Conservation (phyloP, 2,888 invertebrate species). For the Scaptomyza parva region DNA sequence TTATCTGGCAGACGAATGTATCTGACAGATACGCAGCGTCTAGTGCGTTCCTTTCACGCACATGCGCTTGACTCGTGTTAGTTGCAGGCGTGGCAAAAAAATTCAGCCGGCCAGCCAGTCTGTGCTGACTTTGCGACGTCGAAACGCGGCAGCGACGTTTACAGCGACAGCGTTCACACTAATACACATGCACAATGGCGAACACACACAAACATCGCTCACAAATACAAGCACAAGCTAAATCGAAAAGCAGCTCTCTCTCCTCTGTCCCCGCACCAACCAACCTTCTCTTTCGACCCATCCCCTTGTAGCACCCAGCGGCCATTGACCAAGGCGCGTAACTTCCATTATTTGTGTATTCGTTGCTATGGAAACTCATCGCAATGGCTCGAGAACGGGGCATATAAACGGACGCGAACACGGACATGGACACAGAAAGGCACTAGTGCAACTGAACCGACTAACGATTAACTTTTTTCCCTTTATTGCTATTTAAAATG, state of each 20-base stretch:
- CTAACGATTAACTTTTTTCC: slow-evolving; percentile 4
- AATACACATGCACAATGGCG: background rate
- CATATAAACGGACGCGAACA: background rate
- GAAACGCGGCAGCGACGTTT: slow-evolving; percentile 40
- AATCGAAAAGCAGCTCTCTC: slow-evolving; percentile 26
- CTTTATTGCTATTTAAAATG: background rate
- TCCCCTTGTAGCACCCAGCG: slow-evolving; percentile 8
- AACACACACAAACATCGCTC: slow-evolving; percentile 61
- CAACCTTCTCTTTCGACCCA: background rate
- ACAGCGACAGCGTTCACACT: slow-evolving; percentile 29
- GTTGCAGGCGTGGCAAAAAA: slow-evolving; percentile 70
- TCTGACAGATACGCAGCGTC: slow-evolving; percentile 45
- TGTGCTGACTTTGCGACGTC: slow-evolving; percentile 33
- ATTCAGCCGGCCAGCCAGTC: slow-evolving; percentile 51
- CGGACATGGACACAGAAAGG: slow-evolving; percentile 10
- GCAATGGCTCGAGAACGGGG: slow-evolving; percentile 20
- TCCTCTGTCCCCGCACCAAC: background rate
- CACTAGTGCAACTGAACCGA: slow-evolving; percentile 25
- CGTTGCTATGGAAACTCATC: slow-evolving; percentile 60
- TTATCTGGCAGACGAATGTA: slow-evolving; percentile 72
- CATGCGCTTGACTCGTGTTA: slow-evolving; percentile 61
- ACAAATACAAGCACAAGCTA: slow-evolving; percentile 54
- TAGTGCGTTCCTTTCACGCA: slow-evolving; percentile 67
- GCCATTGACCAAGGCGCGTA: slow-evolving; percentile 63
- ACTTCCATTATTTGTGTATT: slow-evolving; percentile 62